Base-by-base conservation (phyloP, 2,113 vertebrate genomes). In the Scolopax mira region DNA sequence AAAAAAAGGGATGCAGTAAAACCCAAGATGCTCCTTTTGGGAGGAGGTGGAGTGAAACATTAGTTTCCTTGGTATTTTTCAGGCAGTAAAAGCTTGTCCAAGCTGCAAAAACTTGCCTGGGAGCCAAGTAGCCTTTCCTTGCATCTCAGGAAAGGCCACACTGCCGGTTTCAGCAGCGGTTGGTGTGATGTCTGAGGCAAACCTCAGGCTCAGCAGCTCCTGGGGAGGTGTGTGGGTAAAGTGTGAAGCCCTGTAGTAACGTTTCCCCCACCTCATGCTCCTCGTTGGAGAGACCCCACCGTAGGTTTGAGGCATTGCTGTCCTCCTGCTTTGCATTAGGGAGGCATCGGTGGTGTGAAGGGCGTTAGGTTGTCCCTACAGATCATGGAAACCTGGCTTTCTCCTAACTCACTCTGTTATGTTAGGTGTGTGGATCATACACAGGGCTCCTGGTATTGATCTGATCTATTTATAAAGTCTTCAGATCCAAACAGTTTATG, bases 51-150 rank as follows among this genome's bases (percentile, higher is more conserved):
- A 52, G 42, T 4, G 46, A 69, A 90, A 30, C 4, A 1, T 60
- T 54, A 4, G 6, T 90, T 91, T 80, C 83, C 15, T n/a, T 92
- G 87, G 49, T 11, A 3, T 92, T 96, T 96, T 96, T 89, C 35
- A 87, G 80, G 82, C 89, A 49, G 11, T 58, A 75, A 39, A 93
- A 87, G 31, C 74, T 60, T 31, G 18, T 75, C 62, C 41, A 42
- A 42, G 13, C 64, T 31, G 37, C 65, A 58, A 84, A 74, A 88
- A 39, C 44, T 73, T 44, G 42, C 79, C 71, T 58, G 28, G 44
- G 14, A 93, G 74, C 85, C 72, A 73, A 37, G 30, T 86, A 37
- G 28, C 57, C 77, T 64, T 85, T 88, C 42, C 69, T 78, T 65
- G 79, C 51, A 28, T 78, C 88, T 95, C 91, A 22, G 87, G 64